Conservation (phyloP, 2,888 invertebrate species). For the Doris montereyensis region DNA sequence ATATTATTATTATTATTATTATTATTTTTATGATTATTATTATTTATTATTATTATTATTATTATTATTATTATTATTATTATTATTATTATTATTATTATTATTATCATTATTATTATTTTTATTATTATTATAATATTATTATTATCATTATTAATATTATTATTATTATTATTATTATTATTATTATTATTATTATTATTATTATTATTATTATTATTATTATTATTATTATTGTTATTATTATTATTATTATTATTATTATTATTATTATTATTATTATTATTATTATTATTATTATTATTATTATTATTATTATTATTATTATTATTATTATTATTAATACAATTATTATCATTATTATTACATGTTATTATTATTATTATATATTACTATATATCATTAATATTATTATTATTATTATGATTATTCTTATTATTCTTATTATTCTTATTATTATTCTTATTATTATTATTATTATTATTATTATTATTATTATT, state of each 20-base stretch:
- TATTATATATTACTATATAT: too few species aligned
- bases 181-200: neutral
- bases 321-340: neutral
- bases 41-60: neutral
- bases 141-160: neutral
- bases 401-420: neutral
- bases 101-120: neutral
- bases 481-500: neutral
- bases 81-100: neutral
- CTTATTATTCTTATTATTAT: neutral
- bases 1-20: neutral
- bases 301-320: neutral
- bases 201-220: neutral
- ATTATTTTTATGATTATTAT: neutral
- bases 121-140: neutral
- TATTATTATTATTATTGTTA: neutral
- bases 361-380: too few species aligned
- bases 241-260: neutral
- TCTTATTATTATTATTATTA: neutral
- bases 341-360: neutral
- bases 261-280: neutral
- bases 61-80: neutral
- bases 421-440: neutral
- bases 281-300: neutral
- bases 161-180: neutral